Evolutionary conservation across 2,113 vertebrate species (phyloP).

Genomic region (Gulo gulo): DNA sequence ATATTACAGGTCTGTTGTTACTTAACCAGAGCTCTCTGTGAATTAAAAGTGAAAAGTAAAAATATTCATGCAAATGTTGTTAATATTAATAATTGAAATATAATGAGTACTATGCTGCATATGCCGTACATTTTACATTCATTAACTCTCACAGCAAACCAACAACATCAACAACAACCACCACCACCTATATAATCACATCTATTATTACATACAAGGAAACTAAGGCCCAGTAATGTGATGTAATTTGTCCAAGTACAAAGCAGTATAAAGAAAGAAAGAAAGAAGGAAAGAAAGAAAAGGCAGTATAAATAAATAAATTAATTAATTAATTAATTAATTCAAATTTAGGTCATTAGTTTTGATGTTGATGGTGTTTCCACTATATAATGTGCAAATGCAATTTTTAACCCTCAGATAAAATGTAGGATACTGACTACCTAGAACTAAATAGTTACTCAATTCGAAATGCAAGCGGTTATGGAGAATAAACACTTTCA

Average conservation of each 20-base stretch:
- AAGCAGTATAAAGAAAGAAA: too few species aligned
- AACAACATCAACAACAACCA: neutral
- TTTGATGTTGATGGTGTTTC: neutral
- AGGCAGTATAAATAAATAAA: too few species aligned
- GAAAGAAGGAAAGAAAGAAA: too few species aligned
- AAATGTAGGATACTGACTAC: neutral
- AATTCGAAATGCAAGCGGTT: neutral
- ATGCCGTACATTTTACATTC: neutral
- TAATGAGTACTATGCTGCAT: fast-evolving
- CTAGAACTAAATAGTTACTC: neutral
- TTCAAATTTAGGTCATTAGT: neutral
- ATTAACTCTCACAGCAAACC: neutral
- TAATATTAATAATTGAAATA: neutral
- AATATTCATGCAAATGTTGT: neutral
- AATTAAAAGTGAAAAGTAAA: neutral
- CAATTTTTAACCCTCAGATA: neutral
- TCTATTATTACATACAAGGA: neutral
- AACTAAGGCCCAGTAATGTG: neutral
- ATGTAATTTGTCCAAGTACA: neutral
- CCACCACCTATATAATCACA: neutral
- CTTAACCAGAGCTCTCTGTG: neutral
- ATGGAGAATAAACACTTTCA: neutral
- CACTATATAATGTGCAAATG: neutral
- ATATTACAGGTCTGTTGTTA: neutral
- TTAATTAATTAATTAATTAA: too few species aligned